These are phyloP conservation scores for Neopipo cinnamomea DNA, from an alignment of 2,113 vertebrate genomes.

Conservation along the genomic window DNA sequence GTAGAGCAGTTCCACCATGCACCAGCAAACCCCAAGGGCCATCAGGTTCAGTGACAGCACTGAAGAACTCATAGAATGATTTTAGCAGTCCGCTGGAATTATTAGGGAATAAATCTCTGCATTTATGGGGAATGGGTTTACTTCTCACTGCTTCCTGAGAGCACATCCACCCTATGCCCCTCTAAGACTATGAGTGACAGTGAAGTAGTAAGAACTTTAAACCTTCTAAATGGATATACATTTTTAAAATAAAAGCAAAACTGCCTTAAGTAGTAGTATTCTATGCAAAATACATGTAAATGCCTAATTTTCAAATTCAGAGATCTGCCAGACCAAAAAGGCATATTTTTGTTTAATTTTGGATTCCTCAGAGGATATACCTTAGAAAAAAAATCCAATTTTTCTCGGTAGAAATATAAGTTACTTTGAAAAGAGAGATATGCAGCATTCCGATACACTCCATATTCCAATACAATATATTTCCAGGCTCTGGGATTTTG, in stretches of 20 bases:
- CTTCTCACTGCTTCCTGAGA: background rate
- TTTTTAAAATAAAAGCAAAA: background rate
- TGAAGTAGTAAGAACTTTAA: background rate
- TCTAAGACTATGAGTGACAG: background rate
- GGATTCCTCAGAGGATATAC: background rate
- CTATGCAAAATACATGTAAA: background rate
- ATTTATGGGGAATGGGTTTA: background rate
- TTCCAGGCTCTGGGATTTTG: background rate
- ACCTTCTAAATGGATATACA: background rate
- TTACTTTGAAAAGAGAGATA: background rate
- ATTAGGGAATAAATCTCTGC: background rate
- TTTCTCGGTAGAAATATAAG: background rate
- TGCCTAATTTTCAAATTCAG: background rate
- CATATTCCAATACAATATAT: background rate
- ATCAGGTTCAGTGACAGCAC: background rate
- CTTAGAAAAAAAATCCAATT: background rate
- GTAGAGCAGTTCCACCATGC: background rate
- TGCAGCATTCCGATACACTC: background rate
- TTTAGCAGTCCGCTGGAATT: background rate
- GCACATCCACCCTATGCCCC: background rate
- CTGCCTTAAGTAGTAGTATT: background rate
- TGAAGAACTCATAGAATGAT: background rate
- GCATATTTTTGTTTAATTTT: background rate
- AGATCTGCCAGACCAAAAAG: background rate
- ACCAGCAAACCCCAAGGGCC: background rate